phyloP scores from a whole-genome alignment of 2,888 invertebrate genomes.

The Neocrepidodera transversa region DNA sequence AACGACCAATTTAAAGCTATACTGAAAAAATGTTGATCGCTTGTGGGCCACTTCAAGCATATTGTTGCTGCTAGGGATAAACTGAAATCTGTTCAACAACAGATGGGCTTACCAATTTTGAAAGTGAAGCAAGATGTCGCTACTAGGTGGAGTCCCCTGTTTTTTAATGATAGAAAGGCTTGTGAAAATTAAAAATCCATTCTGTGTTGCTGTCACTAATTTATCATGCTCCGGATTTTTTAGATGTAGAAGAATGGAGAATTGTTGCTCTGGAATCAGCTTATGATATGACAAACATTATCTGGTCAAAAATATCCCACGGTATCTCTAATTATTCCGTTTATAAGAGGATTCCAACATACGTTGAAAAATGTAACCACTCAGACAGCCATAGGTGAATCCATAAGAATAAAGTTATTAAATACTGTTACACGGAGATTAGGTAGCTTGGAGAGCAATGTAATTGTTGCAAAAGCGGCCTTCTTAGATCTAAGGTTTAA shows the following conservation, averaged over 20 bases:
- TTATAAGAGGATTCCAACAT: too few species aligned
- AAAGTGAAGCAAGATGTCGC: slow-evolving; percentile 45
- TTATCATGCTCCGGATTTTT: slow-evolving; percentile 26
- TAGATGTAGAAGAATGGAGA: slow-evolving; percentile 30
- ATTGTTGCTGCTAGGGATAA: slow-evolving; percentile 26
- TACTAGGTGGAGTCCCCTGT: slow-evolving; percentile 38
- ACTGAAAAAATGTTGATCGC: neutral
- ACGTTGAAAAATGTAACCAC: slow-evolving; percentile 19
- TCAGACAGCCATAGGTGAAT: slow-evolving; percentile 12
- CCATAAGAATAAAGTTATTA: slow-evolving; percentile 15
- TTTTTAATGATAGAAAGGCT: too few species aligned
- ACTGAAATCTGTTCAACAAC: slow-evolving; percentile 17
- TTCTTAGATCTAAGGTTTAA: slow-evolving; percentile 39
- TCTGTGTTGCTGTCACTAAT: slow-evolving; percentile 26
- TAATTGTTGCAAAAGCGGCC: slow-evolving; percentile 30
- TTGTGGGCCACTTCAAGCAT: neutral
- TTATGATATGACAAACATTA: slow-evolving; percentile 20
- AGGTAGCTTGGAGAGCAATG: slow-evolving; percentile 24
- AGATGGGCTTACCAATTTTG: slow-evolving; percentile 11
- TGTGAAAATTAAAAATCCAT: slow-evolving; percentile 14
- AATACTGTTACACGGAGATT: slow-evolving; percentile 12
- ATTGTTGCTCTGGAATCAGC: slow-evolving; percentile 24
- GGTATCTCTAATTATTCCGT: slow-evolving; percentile 42
- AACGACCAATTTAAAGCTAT: neutral
- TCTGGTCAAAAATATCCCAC: slow-evolving; percentile 36